Evolutionary conservation across 2,888 invertebrate species (phyloP).

Genomic region (Spatulosminthurus flaviceps): DNA sequence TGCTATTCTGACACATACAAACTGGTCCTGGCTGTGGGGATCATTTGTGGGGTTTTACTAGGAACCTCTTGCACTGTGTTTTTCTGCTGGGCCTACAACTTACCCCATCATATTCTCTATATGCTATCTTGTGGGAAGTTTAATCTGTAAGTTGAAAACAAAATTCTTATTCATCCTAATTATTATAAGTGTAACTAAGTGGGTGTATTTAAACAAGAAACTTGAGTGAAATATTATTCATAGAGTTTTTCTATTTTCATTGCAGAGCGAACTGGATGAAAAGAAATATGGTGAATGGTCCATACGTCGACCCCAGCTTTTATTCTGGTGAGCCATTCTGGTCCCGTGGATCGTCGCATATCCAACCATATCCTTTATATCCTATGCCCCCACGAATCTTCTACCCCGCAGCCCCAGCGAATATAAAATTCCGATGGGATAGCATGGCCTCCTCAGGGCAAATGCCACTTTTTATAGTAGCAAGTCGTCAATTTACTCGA

Average conservation of each 20-base stretch:
- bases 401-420: conserved; percentile 59
- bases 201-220: background rate
- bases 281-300: conserved; percentile 53
- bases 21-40: conserved; percentile 58
- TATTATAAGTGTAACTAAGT: background rate
- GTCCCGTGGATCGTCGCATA: conserved; percentile 55
- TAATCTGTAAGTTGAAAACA: conserved; percentile 53
- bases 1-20: conserved; percentile 61
- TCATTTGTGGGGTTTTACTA: conserved; percentile 56
- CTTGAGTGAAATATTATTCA: too few species aligned
- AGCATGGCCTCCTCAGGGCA: conserved; percentile 47
- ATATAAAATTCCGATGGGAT: conserved; percentile 59
- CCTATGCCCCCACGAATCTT: conserved; percentile 62
- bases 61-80: conserved; percentile 54
- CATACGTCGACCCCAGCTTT: conserved; percentile 62
- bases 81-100: conserved; percentile 60
- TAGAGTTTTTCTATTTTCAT: too few species aligned
- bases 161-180: conserved; percentile 3
- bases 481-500: conserved; percentile 59
- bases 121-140: conserved; percentile 58
- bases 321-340: conserved; percentile 61
- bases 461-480: conserved; percentile 61
- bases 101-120: conserved; percentile 59
- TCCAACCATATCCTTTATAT: conserved; percentile 55
- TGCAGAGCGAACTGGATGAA: conserved; percentile 58